Conservation (phyloP, 2,113 vertebrate species). For the Nettapus auritus region DNA sequence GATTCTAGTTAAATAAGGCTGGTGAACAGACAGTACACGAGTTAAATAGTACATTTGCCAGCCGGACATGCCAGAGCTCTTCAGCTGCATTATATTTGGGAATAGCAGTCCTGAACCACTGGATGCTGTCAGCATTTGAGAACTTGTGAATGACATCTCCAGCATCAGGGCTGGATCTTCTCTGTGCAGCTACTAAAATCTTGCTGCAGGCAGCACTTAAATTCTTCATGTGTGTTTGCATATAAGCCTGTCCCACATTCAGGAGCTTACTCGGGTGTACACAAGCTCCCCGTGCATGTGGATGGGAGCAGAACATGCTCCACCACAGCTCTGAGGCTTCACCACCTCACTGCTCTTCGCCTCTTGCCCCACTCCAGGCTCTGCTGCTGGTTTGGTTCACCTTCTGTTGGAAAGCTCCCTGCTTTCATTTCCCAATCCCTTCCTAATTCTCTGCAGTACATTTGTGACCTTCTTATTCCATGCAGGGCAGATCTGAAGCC, state of each 20-base stretch:
- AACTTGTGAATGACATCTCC: not conserved
- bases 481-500: not conserved
- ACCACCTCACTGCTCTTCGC: not conserved
- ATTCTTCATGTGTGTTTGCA: not conserved
- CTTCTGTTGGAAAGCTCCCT: not conserved
- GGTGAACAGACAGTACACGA: not conserved
- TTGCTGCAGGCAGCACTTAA: rapidly evolving
- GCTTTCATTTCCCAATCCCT: not conserved
- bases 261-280: not conserved
- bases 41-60: not conserved
- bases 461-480: not conserved
- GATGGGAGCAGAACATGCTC: not conserved
- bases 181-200: not conserved
- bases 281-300: not conserved
- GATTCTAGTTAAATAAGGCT: not conserved
- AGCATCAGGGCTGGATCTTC: not conserved
- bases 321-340: not conserved
- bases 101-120: not conserved
- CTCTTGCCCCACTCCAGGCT: not conserved
- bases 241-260: rapidly evolving
- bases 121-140: not conserved
- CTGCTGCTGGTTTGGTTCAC: not conserved
- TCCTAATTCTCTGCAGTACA: not conserved
- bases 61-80: not conserved
- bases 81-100: not conserved